Evolutionary conservation across 2,797 vertebrate genomes (phyloP), one percentile per base, ranked within the genome.

Genomic region (Lepilemur ruficaudatus): DNA sequence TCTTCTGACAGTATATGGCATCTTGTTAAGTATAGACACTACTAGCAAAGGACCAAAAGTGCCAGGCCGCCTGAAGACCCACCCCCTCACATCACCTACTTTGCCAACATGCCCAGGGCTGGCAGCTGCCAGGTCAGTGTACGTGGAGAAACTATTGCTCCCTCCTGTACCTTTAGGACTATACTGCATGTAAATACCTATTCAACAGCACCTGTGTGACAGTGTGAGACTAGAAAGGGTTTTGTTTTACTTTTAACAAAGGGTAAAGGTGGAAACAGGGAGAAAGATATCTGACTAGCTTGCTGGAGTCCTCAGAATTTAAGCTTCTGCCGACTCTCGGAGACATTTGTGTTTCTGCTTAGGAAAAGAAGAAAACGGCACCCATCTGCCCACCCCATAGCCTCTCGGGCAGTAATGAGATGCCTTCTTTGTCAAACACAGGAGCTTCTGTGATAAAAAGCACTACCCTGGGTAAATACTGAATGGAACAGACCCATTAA

Each of bases 281-380:
- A 98, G 89, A 73, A 92, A 22, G 30, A 75, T 15, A 0, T 12
- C 72, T 69, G 95, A 94, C 96, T 96, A 97, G 35, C 88, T 98
- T 98, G 95, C 95, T 95, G 73, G 94, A 97, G 94, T 97, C 96
- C 94, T 96, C 96, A 95, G 94, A 98, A 98, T 96, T 91, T 96
- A 98, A 94, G 80, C 96, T 93, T 94, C 96, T 95, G 23, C 50
- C 32, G 81, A 50, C 0, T 91, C 82, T 93, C 97, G 81, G 55
- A 94, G 96, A 96, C 52, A 0, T 32, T 73, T 91, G 96, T 83
- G 84, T 85, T 92, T 95, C 95, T 81, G 69, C 84, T 69, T 59
- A 95, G 59, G 65, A 80, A 92, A 93, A 94, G 48, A 76, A 69
- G 76, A 72, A 82, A 97, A 89, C 52, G 89, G 79, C 35, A 89